A percentile compares a stretch with the other conserved stretches of the same genome.
Evolutionary conservation across 2,113 vertebrate genomes (phyloP).

Genomic region (Paracanthobrama guichenoti): DNA sequence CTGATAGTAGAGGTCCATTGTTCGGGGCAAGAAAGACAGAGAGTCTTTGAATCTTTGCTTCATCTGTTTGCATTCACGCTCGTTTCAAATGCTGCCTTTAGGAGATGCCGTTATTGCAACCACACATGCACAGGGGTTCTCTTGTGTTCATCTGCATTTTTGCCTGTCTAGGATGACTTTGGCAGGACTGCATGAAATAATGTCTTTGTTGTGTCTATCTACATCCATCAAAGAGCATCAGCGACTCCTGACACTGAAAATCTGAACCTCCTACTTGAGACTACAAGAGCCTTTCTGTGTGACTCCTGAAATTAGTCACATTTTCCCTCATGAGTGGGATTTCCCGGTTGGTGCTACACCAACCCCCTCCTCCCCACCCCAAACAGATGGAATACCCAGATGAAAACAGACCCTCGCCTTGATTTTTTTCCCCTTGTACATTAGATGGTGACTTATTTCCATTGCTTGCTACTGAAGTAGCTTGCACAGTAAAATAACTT

Average conservation of each 20-base stretch:
- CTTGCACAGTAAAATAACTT: not conserved
- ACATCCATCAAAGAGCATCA: constrained; percentile 25
- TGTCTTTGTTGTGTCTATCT: constrained; percentile 21
- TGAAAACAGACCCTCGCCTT: constrained; percentile 49
- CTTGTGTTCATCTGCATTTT: not conserved
- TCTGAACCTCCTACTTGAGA: constrained; percentile 6
- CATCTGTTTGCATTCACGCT: constrained; percentile 15
- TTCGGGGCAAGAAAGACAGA: not conserved
- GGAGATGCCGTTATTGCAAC: not conserved
- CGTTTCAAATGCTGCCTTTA: not conserved
- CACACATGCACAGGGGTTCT: not conserved
- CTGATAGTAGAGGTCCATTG: not conserved
- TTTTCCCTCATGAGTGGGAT: constrained; percentile 35
- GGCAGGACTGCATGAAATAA: constrained; percentile 12
- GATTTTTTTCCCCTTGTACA: constrained; percentile 34
- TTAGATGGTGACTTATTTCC: constrained; percentile 45
- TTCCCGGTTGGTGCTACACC: constrained; percentile 28
- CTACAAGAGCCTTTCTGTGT: constrained; percentile 31
- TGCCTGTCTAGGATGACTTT: constrained; percentile 13
- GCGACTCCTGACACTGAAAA: constrained; percentile 30
- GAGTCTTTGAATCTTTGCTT: constrained; percentile 22
- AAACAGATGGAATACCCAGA: constrained; percentile 44
- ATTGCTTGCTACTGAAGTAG: constrained; percentile 1
- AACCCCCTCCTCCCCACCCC: not conserved
- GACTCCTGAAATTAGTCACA: constrained; percentile 14